Percentiles rank a stretch among this genome's conserved stretches.
Evolutionary conservation across 2,888 invertebrate species (phyloP).

Genomic region (Phyllotreta striolata): DNA sequence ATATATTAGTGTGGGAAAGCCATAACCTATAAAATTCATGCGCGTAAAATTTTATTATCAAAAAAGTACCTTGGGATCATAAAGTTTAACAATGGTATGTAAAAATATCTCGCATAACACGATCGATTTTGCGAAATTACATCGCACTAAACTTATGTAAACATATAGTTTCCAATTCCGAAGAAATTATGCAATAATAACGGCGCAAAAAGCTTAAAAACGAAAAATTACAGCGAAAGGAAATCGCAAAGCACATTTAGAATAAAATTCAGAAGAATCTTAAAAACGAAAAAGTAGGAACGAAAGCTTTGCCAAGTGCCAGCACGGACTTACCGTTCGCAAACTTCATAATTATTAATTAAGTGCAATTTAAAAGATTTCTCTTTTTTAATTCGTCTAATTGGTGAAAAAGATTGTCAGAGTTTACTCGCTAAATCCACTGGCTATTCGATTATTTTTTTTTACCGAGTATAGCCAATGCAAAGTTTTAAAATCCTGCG

Average conservation of each 20-base stretch:
- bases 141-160: neutral
- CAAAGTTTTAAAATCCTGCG: too few species aligned
- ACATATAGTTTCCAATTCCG: too few species aligned
- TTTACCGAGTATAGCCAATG: too few species aligned
- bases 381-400: conserved; percentile 12
- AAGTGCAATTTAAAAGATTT: conserved; percentile 14
- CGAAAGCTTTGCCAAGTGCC: too few species aligned
- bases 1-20: conserved; percentile 19
- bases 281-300: too few species aligned
- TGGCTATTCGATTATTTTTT: too few species aligned
- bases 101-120: conserved; percentile 12
- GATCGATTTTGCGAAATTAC: conserved; percentile 15
- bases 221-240: too few species aligned
- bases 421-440: neutral
- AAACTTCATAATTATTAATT: conserved; percentile 16
- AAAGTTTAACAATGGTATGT: conserved; percentile 11
- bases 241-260: too few species aligned
- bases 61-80: conserved; percentile 5
- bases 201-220: too few species aligned
- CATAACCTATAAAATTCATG: conserved; percentile 13
- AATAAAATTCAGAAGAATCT: too few species aligned
- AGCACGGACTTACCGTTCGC: neutral
- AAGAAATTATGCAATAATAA: too few species aligned
- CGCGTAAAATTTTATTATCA: conserved; percentile 21
- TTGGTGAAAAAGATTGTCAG: conserved; percentile 10